These are phyloP conservation scores for Forbesichthys papilliferus DNA, from an alignment of 2,113 vertebrate species.

Conservation along the genomic window DNA sequence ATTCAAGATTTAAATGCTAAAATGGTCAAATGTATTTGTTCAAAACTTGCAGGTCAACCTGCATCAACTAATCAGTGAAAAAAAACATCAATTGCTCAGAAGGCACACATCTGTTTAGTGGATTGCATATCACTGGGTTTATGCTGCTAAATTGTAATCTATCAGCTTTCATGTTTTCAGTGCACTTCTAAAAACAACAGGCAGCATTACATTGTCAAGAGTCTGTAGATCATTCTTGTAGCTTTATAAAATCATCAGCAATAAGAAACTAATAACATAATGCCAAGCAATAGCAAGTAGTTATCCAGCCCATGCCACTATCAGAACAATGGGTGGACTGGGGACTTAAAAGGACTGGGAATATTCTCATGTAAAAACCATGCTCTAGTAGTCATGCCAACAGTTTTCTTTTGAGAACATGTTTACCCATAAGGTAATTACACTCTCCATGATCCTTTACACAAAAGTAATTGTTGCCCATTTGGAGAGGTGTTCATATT, in stretches of 20 bases:
- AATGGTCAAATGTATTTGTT: background rate
- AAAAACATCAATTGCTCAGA: background rate
- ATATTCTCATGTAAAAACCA: conserved; percentile 1
- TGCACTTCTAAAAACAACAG: background rate
- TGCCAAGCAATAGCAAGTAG: background rate
- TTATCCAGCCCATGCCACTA: background rate
- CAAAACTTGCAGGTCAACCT: background rate
- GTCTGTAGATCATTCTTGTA: too few species aligned
- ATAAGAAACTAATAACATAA: too few species aligned
- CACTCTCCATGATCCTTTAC: background rate
- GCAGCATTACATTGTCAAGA: background rate
- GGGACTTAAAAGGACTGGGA: background rate
- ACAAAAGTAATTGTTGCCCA: background rate
- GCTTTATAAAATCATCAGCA: too few species aligned
- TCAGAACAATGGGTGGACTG: background rate
- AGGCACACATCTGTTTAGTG: background rate
- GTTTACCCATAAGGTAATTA: background rate
- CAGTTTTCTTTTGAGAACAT: background rate
- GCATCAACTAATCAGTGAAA: conserved; percentile 23
- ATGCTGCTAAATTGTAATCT: background rate
- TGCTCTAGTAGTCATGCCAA: background rate
- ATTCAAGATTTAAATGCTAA: conserved; percentile 21
- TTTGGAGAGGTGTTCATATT: background rate
- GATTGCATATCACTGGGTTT: background rate
- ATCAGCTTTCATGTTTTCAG: background rate